phyloP scores from a whole-genome alignment of 2,888 invertebrate species.

The Parnassius apollo region DNA sequence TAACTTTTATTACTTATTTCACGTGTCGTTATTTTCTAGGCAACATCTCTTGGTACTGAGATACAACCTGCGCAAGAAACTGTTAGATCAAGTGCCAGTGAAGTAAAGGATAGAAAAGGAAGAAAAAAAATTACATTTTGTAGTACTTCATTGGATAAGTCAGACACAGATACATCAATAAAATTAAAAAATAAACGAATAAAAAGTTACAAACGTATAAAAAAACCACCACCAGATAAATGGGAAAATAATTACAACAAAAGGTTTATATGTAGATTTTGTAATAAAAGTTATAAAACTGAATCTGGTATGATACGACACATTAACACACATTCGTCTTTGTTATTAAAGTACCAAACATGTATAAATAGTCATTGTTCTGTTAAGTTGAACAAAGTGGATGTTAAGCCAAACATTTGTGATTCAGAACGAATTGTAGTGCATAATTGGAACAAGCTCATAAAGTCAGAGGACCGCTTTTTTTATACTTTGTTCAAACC shows the following conservation, averaged over 20 bases:
- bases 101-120: slow-evolving; percentile 14
- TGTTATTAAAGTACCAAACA: slow-evolving; percentile 39
- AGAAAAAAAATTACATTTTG: slow-evolving; percentile 12
- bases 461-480: slow-evolving; percentile 38
- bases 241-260: slow-evolving; percentile 44
- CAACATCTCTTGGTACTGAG: slow-evolving; percentile 3
- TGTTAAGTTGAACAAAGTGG: slow-evolving; percentile 51
- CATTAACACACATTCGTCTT: slow-evolving; percentile 34
- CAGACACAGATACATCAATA: neutral
- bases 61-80: slow-evolving; percentile 36
- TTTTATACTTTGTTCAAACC: slow-evolving; percentile 48
- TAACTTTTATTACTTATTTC: too few relatives aligned
- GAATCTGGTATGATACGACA: slow-evolving; percentile 36
- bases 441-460: slow-evolving; percentile 44
- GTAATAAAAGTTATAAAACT: slow-evolving; percentile 35
- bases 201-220: neutral
- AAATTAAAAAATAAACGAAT: neutral
- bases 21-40: slow-evolving; percentile 9
- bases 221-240: slow-evolving; percentile 11
- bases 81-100: slow-evolving; percentile 38
- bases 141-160: slow-evolving; percentile 7
- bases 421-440: slow-evolving; percentile 48
- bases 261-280: slow-evolving; percentile 46
- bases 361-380: slow-evolving; percentile 44
- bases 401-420: slow-evolving; percentile 52